Percentiles rank a stretch among this genome's conserved stretches.
Conservation (phyloP, 2,113 vertebrate species). For the Saccopteryx leptura region DNA sequence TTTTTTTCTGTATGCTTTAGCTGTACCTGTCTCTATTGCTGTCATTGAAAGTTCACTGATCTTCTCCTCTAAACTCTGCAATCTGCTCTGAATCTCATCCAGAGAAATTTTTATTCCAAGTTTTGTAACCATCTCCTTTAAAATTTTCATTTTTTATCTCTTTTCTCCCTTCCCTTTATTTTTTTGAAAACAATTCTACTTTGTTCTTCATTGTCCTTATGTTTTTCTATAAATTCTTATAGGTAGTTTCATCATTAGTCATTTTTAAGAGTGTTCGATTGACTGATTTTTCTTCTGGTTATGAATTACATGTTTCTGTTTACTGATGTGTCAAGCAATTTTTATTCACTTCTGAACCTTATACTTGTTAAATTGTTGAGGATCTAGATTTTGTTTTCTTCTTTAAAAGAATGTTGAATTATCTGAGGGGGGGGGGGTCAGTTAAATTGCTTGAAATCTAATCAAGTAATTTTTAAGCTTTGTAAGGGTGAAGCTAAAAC, state of each 20-base stretch:
- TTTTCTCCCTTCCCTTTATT: not conserved
- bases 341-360: not conserved
- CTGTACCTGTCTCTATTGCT: not conserved
- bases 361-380: not conserved
- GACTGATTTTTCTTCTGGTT: not conserved
- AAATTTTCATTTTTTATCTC: not conserved
- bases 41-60: not conserved
- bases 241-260: not conserved
- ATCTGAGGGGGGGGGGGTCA: too few species aligned
- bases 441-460: too few species aligned
- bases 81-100: not conserved
- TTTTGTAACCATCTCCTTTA: not conserved
- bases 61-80: not conserved
- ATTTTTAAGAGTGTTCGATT: not conserved
- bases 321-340: not conserved
- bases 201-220: not conserved
- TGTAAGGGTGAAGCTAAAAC: not conserved
- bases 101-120: not conserved
- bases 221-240: not conserved
- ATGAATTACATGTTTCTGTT: not conserved
- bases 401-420: not conserved
- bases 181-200: not conserved
- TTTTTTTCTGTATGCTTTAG: not conserved
- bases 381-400: constrained; percentile 26
- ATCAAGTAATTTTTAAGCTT: not conserved